Percentiles rank a stretch among this genome's conserved stretches.
Evolutionary conservation across 1,140 invertebrate genomes (phyloP).

Genomic region (Zophobas atratus): DNA sequence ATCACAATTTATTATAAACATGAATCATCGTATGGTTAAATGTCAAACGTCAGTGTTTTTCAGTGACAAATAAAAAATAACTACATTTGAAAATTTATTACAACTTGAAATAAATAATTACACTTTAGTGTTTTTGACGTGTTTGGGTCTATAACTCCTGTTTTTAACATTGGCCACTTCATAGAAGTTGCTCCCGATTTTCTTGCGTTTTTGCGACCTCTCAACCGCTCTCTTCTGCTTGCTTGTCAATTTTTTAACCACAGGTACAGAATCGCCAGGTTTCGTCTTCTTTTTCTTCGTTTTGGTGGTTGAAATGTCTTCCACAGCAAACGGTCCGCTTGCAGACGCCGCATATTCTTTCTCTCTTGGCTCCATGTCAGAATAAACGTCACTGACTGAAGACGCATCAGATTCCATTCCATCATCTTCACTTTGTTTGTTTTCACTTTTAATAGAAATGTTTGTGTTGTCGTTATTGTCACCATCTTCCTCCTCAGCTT

Average conservation of each 20-base stretch:
- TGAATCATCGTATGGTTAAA: conserved; percentile 8
- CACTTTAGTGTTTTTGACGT: conserved; percentile 2
- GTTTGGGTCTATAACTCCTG: conserved; percentile 70
- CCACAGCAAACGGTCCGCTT: conserved; percentile 59
- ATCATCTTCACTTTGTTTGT: conserved; percentile 58
- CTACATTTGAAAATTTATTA: conserved; percentile 9
- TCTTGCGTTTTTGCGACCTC: conserved; percentile 83
- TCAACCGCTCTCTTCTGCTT: conserved; percentile 85
- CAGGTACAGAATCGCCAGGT: conserved; percentile 6
- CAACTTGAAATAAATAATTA: neutral
- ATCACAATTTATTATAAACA: conserved; percentile 38
- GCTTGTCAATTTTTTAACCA: conserved; percentile 76
- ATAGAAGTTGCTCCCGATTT: conserved; percentile 95
- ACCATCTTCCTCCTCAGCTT: conserved; percentile 61
- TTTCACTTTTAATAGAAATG: conserved; percentile 57
- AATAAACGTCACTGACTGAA: conserved; percentile 75
- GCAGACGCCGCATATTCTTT: conserved; percentile 46
- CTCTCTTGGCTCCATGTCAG: conserved; percentile 72
- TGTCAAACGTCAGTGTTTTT: neutral
- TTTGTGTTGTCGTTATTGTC: conserved; percentile 44
- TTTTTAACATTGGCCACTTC: conserved; percentile 95
- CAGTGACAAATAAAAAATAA: too few relatives aligned
- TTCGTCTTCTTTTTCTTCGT: conserved; percentile 22
- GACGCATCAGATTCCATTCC: conserved; percentile 66
- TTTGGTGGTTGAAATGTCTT: conserved; percentile 46